A percentile compares a stretch with the other conserved stretches of the same genome.
These are phyloP conservation scores for Drosophila kanapiae DNA, from an alignment of 1,140 invertebrate genomes.

Conservation along the genomic window DNA sequence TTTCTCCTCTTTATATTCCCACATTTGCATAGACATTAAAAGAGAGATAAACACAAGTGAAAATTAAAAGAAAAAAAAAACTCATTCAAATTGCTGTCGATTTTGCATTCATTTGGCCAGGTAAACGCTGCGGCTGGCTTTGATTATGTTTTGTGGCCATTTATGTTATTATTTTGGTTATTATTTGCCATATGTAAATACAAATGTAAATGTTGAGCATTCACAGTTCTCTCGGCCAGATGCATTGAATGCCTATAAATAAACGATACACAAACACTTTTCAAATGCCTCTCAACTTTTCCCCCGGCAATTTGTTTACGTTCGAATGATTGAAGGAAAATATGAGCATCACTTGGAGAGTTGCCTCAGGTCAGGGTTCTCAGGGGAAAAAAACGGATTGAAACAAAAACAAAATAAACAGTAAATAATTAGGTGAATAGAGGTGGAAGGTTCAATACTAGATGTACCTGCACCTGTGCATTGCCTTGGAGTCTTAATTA, in stretches of 20 bases:
- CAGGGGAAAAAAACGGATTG: not conserved
- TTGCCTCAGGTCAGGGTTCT: constrained; percentile 44
- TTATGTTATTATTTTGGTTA: constrained; percentile 42
- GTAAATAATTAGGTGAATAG: not conserved
- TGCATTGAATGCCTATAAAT: constrained; percentile 52
- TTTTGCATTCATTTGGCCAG: constrained; percentile 38
- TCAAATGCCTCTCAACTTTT: constrained; percentile 38
- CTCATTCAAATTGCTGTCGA: constrained; percentile 21
- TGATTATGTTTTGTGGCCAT: constrained; percentile 39
- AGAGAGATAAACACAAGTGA: constrained; percentile 17
- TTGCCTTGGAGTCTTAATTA: constrained; percentile 32
- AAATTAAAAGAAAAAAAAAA: constrained; percentile 15
- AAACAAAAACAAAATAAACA: not conserved
- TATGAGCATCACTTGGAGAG: constrained; percentile 11
- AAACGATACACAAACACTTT: constrained; percentile 45
- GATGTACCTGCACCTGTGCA: not conserved
- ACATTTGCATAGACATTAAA: constrained; percentile 16
- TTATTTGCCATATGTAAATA: constrained; percentile 45
- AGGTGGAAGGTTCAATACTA: not conserved
- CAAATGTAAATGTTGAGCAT: constrained; percentile 26
- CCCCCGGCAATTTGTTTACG: constrained; percentile 26
- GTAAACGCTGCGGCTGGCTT: constrained; percentile 26
- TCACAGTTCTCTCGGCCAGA: constrained; percentile 27
- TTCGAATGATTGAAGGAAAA: constrained; percentile 41
- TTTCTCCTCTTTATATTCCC: not conserved